Conservation (phyloP, 2,888 invertebrate genomes). For the Calameuta filiformis region DNA sequence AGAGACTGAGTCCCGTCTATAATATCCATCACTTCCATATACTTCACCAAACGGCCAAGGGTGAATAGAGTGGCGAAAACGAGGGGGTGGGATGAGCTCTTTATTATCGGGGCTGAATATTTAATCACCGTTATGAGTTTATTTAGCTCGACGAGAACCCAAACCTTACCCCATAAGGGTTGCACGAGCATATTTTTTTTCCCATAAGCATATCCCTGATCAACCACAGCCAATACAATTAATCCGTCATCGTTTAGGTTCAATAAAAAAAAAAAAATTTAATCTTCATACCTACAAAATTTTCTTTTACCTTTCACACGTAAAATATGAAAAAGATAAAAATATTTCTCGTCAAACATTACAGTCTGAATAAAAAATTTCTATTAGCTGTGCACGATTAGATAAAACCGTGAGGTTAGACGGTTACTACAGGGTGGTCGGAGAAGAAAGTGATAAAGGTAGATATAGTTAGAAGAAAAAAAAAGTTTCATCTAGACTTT, state of each 20-base stretch:
- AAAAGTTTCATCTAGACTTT: neutral
- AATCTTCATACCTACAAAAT: neutral
- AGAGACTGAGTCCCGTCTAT: neutral
- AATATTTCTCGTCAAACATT: neutral
- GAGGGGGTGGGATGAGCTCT: conserved; percentile 31
- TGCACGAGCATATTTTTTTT: neutral
- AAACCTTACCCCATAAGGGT: conserved; percentile 13
- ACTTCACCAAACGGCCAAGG: neutral
- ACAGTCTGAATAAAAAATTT: neutral
- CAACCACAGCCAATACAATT: neutral
- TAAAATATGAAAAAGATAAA: neutral
- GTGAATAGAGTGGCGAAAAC: neutral
- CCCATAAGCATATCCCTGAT: neutral
- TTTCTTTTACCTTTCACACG: neutral
- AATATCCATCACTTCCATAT: neutral
- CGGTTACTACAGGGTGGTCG: neutral
- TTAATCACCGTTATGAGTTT: conserved; percentile 60
- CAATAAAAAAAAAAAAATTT: too few species aligned
- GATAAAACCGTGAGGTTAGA: neutral
- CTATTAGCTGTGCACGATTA: neutral
- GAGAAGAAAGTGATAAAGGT: neutral
- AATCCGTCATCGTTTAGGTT: neutral
- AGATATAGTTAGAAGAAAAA: neutral
- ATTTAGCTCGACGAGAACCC: conserved; percentile 40
- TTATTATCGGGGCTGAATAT: conserved; percentile 58